Percentiles rank a stretch among this genome's conserved stretches.
phyloP scores from a whole-genome alignment of 2,113 vertebrate species.

The Eurystomus gularis region DNA sequence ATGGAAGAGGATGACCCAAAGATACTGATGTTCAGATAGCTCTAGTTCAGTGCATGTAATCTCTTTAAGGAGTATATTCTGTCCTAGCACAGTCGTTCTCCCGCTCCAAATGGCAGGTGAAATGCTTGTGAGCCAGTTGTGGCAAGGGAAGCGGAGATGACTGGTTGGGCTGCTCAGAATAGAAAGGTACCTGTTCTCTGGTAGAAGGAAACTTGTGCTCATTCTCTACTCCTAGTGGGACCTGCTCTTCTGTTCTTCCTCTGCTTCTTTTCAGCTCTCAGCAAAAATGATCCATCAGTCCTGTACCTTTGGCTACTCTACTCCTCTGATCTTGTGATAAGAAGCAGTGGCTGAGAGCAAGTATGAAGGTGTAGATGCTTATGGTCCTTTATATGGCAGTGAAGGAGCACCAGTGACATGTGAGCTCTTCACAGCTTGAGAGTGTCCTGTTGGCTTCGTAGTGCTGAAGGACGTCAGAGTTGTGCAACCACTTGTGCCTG shows the following conservation, averaged over 20 bases:
- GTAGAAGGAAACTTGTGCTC: neutral
- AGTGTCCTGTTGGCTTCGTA: neutral
- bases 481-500: neutral
- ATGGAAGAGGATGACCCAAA: neutral
- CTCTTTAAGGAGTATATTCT: neutral
- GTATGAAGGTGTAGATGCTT: neutral
- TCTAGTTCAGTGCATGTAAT: neutral
- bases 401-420: neutral
- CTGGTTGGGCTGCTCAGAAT: neutral
- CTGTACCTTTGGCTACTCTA: neutral
- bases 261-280: neutral
- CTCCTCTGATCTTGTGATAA: neutral
- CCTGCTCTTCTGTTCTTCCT: neutral
- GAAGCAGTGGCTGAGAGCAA: neutral
- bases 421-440: neutral
- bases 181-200: neutral
- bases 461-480: neutral
- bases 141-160: neutral
- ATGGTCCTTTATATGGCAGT: neutral
- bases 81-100: neutral
- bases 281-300: neutral
- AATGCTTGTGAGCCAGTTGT: neutral
- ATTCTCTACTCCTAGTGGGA: neutral
- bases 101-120: neutral
- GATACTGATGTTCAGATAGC: neutral